phyloP scores from a whole-genome alignment of 2,888 invertebrate genomes.

The Ichneumoninae sp. region DNA sequence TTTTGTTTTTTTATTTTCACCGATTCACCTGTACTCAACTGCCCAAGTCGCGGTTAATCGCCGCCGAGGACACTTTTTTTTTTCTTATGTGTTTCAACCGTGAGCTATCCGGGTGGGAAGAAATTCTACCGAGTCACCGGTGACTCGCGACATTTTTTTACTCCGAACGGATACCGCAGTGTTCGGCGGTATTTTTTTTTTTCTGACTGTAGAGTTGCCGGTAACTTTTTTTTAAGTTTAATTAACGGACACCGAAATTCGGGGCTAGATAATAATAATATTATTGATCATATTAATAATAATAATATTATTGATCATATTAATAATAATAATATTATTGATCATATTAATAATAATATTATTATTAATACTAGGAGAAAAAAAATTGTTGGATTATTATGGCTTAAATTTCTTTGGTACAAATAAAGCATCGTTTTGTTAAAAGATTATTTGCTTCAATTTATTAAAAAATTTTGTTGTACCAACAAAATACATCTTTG shows the following conservation, averaged over 20 bases:
- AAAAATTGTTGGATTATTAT: too few species aligned
- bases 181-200: background rate
- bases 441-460: too few species aligned
- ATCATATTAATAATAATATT: too few species aligned
- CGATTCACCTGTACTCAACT: conserved; percentile 37
- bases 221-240: background rate
- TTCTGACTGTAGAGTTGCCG: background rate
- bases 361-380: too few species aligned
- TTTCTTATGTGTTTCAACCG: background rate
- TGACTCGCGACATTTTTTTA: background rate
- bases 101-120: background rate
- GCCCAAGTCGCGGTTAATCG: conserved; percentile 22
- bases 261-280: background rate
- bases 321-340: too few species aligned
- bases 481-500: too few species aligned
- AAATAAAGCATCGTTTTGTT: too few species aligned
- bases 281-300: too few species aligned
- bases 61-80: background rate
- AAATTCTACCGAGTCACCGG: background rate
- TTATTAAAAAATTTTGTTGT: too few species aligned
- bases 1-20: conserved; percentile 26
- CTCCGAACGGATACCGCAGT: background rate
- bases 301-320: too few species aligned
- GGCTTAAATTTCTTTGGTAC: too few species aligned
- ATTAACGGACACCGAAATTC: background rate